Percentiles rank a stretch among this genome's conserved stretches.
phyloP scores from a whole-genome alignment of 2,888 invertebrate species.

The Caenorhabditis sinica region DNA sequence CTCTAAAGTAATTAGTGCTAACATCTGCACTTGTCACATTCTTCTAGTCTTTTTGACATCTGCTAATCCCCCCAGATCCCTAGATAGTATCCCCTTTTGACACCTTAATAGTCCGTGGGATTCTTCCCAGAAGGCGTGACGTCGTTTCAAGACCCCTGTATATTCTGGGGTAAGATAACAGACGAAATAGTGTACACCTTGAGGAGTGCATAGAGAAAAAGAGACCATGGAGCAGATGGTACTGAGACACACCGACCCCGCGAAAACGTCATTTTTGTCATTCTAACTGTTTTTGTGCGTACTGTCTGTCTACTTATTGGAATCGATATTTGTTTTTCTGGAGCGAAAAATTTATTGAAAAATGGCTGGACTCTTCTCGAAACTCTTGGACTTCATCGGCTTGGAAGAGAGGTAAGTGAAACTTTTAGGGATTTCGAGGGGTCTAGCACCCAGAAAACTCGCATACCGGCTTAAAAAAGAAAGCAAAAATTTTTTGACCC shows the following conservation, averaged over 20 bases:
- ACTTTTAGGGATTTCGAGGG: neutral
- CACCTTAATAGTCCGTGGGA: no score
- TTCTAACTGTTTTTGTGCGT: neutral
- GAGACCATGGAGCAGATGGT: slow-evolving; percentile 1
- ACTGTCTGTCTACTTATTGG: neutral
- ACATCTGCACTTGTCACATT: no score
- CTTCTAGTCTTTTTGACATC: no score
- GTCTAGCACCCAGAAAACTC: neutral
- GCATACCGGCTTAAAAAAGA: neutral
- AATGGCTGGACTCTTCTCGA: slow-evolving; percentile 1
- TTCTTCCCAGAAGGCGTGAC: no score
- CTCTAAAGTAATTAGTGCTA: no score
- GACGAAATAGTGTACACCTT: neutral
- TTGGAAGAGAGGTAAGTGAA: slow-evolving; percentile 2
- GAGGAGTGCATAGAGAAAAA: neutral
- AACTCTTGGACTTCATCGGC: neutral
- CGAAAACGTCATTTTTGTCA: neutral
- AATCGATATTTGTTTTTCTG: neutral
- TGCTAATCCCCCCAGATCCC: no score
- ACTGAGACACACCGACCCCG: neutral
- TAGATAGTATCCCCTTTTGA: no score
- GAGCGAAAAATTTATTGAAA: no score
- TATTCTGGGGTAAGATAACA: no score
- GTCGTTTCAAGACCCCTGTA: no score
- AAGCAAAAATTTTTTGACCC: neutral